Evolutionary conservation across 1,140 invertebrate species (phyloP), one percentile per base, ranked within the genome.

Genomic region (Prorops nasuta): DNA sequence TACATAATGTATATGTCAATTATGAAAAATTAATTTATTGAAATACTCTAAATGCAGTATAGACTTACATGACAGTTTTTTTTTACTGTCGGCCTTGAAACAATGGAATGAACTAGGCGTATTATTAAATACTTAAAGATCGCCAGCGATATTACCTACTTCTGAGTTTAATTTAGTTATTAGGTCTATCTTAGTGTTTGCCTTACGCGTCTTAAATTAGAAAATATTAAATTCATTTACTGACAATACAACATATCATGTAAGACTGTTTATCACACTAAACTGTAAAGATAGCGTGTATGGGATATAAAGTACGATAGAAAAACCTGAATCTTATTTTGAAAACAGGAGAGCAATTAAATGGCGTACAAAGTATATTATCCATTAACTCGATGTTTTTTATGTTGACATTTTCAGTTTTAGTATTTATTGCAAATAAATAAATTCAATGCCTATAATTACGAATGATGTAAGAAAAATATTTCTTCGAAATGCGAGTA

Each of bases 111-210:
- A 71, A 73, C 56, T 69, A 43, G 60, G 50, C 61, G 51, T 50
- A 63, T 61, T 58, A 49, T 63, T 67, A 62, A 70, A 66, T 64
- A 65, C 53, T 67, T 65, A 28, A 63, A 71, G 64, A 71, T 74
- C 70, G 69, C 66, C 67, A 67, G 64, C 69, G 59, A 75, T 60
- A 62, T 71, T 60, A 69, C 43, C 53, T 66, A 65, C 43, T 54
- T 56, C 51, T 39, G 39, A 54, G 49, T 56, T 54, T 52, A 48
- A 46, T 64, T 64, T 60, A 49, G 42, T 54, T 44, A 55, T 56
- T 61, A 56, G 37, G 34, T 58, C 51, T 59, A 66, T 53, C 44
- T 54, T 52, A 63, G 31, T 42, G 36, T 34, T 54, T 46, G 49
- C 31, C 32, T 43, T 62, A 49, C 48, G 51, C 3, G 39, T 58